phyloP scores from a whole-genome alignment of 2,113 vertebrate species.

The Dromaius novaehollandiae region DNA sequence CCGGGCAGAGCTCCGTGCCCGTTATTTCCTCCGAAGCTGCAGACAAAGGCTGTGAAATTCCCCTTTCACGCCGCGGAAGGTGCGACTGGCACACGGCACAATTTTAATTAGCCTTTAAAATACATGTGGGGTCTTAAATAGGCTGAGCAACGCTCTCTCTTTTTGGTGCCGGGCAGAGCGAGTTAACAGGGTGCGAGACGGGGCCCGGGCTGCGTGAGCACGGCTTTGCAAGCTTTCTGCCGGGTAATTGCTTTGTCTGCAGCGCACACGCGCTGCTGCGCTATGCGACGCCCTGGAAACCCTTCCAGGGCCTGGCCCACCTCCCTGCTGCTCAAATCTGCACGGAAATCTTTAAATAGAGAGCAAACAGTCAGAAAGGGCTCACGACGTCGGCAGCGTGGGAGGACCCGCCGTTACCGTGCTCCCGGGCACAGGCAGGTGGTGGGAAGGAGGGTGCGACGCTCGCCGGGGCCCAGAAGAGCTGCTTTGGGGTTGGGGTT shows the following conservation, averaged over 20 bases:
- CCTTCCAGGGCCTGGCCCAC: neutral
- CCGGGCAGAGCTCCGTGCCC: neutral
- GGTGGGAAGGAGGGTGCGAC: neutral
- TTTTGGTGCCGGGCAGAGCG: slow-evolving; percentile 21
- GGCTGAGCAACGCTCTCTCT: neutral
- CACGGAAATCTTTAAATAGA: slow-evolving; percentile 44
- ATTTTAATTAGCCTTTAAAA: slow-evolving; percentile 55
- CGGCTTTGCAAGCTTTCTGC: slow-evolving; percentile 32
- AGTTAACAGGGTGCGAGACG: slow-evolving; percentile 64
- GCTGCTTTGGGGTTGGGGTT: neutral
- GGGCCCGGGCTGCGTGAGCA: slow-evolving; percentile 19
- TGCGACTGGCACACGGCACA: slow-evolving; percentile 32
- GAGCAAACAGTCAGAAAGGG: slow-evolving; percentile 33
- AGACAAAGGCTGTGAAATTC: slow-evolving; percentile 36
- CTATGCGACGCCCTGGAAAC: slow-evolving; percentile 22
- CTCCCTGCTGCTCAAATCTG: slow-evolving; percentile 15
- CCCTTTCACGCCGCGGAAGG: neutral
- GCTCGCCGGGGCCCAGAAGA: neutral
- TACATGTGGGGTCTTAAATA: slow-evolving; percentile 25
- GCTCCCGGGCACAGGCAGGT: neutral
- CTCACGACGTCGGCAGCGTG: neutral
- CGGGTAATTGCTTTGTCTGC: slow-evolving; percentile 12
- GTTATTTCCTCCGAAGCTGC: neutral
- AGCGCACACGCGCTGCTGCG: neutral
- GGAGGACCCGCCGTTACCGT: neutral